Base-by-base conservation (phyloP, 2,797 vertebrate species). In the Hirundo rustica region DNA sequence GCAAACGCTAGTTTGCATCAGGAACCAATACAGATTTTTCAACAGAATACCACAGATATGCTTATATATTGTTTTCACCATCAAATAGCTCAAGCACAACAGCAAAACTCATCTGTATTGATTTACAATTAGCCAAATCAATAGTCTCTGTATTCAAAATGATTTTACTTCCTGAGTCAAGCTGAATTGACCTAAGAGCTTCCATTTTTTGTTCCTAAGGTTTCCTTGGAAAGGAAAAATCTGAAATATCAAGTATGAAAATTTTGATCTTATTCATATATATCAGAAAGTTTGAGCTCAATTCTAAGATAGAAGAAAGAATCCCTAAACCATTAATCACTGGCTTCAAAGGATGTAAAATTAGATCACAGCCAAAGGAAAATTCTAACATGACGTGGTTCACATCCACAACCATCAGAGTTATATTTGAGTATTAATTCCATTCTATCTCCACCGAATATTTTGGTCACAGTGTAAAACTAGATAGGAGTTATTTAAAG, bases 401-500 rank as follows among this genome's bases (percentile, higher is more conserved):
- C 38, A 15, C 65, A 76, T 38, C 71, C 19, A 50, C 36, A 81
- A 29, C 16, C 10, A 58, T 65, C 38, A 20, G 14, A 71, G 6
- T 40, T 77, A 27, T 75, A 44, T 65, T 70, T 51, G 2, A 72
- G 7, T 84, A 68, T 71, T 80, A 81, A 77, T 16, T 75, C n/a
- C 30, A 47, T 68, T 81, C 57, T 4, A 17, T 20, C 29, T 81
- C 25, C 20, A 22, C 21, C 48, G 18, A 53, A 44, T 53, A 16
- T 26, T 86, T 80, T 70, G 76, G 17, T 47, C 47, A 91, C 36
- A 50, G 26, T 60, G 16, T 44, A 86, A 64, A 58, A 76, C 64
- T 66, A 93, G 22, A 29, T 7, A 61, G 18, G 62, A 91, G 50
- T 90, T 96, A 67, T 95, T 92, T 96, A 44, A 77, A 95, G 95